Evolutionary conservation across 2,113 vertebrate species (phyloP).

Genomic region (Corythornis cristatus): DNA sequence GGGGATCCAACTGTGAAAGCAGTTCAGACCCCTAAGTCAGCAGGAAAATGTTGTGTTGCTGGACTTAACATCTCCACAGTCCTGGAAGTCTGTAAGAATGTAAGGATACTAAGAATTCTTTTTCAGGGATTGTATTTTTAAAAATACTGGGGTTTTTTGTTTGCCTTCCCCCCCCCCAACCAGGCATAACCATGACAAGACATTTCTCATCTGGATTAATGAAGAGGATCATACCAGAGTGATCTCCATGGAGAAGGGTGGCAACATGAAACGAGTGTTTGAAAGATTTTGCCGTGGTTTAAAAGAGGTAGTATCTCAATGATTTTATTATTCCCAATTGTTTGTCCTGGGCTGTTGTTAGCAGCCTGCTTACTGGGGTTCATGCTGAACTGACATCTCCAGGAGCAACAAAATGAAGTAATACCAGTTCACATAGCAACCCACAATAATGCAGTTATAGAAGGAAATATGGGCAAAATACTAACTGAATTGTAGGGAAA

Average conservation of each 20-base stretch:
- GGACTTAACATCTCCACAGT: not conserved
- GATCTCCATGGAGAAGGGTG: conserved; percentile 94
- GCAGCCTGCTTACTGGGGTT: not conserved
- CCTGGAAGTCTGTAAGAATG: not conserved
- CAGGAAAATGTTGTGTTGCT: not conserved
- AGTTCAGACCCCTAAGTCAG: not conserved
- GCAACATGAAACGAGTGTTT: conserved; percentile 94
- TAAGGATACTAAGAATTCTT: not conserved
- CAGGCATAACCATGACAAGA: conserved; percentile 94
- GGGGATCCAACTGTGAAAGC: not conserved
- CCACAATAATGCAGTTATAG: not conserved
- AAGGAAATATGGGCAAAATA: not conserved
- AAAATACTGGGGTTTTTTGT: not conserved
- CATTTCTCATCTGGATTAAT: conserved; percentile 93
- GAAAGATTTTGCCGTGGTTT: conserved; percentile 91
- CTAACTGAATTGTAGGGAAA: not conserved
- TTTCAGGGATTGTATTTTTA: not conserved
- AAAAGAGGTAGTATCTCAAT: conserved; percentile 80
- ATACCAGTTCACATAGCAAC: not conserved
- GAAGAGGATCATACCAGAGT: conserved; percentile 91
- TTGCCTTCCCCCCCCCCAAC: not conserved
- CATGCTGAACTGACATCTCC: not conserved
- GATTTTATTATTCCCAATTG: not conserved
- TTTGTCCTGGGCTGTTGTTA: not conserved
- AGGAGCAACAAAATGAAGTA: not conserved